Base-by-base conservation (phyloP, 2,113 vertebrate species). In the Scortum barcoo region DNA sequence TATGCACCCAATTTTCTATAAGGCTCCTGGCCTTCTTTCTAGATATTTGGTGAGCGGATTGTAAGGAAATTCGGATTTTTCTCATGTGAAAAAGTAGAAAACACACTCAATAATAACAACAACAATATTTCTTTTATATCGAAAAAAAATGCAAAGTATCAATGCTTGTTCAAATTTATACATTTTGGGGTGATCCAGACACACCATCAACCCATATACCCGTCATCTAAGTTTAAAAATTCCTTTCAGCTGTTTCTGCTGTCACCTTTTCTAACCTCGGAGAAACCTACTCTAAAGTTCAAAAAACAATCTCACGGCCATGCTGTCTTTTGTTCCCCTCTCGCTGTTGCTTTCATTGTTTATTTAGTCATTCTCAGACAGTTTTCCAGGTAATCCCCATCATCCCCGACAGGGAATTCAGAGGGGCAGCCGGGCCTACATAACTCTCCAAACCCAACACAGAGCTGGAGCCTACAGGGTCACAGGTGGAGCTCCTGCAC, bases 301-400 rank as follows among this genome's bases (percentile, higher is more conserved):
- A 86, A 36, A 88, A 81, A 83, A 77, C 78, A 86, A 48, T 70
- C 84, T 71, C 84, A 40, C 16, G 74, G 57, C 73, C 82, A 74
- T 54, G 78, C 85, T 82, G 79, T 78, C 87, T 83, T 84, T 48
- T 53, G 61, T 70, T 61, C 67, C 62, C 63, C 56, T 56, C 85
- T 82, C 28, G 60, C 85, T 87, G 86, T 50, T 85, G 84, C 66
- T 81, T 88, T 86, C 85, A 81, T 88, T 89, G 86, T 88, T 91
- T 90, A 89, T 87, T 87, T 90, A 86, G 86, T 84, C 81, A 76
- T 90, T 91, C 56, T 81, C 83, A 77, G 78, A 83, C 80, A 83
- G 80, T 89, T 89, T 93, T 70, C 72, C 60, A 78, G 62, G 83
- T 89, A 85, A 89, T 91, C 89, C 88, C 83, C 88, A 74, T 85